phyloP scores from a whole-genome alignment of 2,888 invertebrate species.

The Dione juno region DNA sequence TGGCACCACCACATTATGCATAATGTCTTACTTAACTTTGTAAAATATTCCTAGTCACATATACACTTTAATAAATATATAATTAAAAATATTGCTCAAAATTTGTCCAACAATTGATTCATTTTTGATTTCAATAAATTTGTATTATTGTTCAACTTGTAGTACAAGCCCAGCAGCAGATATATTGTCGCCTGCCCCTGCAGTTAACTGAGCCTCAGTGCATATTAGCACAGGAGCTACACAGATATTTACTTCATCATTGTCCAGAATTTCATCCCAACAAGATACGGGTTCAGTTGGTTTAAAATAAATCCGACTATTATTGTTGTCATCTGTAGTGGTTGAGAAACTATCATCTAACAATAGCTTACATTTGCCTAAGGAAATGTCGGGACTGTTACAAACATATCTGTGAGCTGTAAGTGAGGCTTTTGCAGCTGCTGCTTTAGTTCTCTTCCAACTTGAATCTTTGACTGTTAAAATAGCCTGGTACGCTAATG shows the following conservation, averaged over 20 bases:
- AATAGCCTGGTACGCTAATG: slow-evolving; percentile 93
- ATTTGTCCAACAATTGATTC: slow-evolving; percentile 3
- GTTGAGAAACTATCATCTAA: slow-evolving; percentile 93
- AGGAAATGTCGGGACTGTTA: slow-evolving; percentile 84
- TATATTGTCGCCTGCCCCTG: slow-evolving; percentile 94
- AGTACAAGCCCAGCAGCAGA: slow-evolving; percentile 93
- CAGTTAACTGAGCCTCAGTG: slow-evolving; percentile 90
- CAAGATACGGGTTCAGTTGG: slow-evolving; percentile 90
- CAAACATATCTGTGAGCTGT: slow-evolving; percentile 93
- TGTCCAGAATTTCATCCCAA: slow-evolving; percentile 87
- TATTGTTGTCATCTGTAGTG: slow-evolving; percentile 81
- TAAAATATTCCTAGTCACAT: not conserved
- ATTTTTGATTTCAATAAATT: slow-evolving; percentile 31
- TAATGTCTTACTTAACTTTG: not conserved
- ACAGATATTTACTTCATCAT: slow-evolving; percentile 86
- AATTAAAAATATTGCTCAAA: slow-evolving; percentile 26
- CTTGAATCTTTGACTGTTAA: slow-evolving; percentile 86
- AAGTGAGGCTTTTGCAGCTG: slow-evolving; percentile 92
- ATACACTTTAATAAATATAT: slow-evolving; percentile 22
- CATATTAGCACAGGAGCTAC: slow-evolving; percentile 93
- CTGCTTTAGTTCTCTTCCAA: slow-evolving; percentile 91
- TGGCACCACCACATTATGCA: slow-evolving; percentile 22
- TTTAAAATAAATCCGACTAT: slow-evolving; percentile 85
- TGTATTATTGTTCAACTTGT: slow-evolving; percentile 81
- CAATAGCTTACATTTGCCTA: slow-evolving; percentile 82